These are phyloP conservation scores for Phrixothrix hirtus DNA, from an alignment of 2,888 invertebrate genomes.

Conservation along the genomic window DNA sequence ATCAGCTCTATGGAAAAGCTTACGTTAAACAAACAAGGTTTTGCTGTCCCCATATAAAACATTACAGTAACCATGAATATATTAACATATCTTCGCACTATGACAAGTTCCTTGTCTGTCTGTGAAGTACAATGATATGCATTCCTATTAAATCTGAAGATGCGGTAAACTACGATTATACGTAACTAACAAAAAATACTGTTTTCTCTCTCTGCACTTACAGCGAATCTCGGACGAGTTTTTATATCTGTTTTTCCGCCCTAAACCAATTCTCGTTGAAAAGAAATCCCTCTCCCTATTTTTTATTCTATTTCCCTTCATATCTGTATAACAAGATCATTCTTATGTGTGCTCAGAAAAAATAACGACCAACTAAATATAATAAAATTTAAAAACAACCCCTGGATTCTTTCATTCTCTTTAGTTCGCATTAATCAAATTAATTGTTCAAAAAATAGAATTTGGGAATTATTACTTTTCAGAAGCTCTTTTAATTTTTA, in stretches of 20 bases:
- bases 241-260: conserved; percentile 15
- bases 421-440: too few species aligned
- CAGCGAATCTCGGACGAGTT: conserved; percentile 1
- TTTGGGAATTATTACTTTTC: too few species aligned
- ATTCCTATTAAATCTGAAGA: background rate
- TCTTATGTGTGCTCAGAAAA: background rate
- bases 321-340: background rate
- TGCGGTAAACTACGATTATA: too few species aligned
- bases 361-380: background rate
- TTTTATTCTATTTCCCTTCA: conserved; percentile 5
- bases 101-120: conserved; percentile 14
- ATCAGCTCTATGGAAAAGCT: conserved; percentile 21
- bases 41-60: conserved; percentile 15
- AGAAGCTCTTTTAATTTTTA: too few species aligned
- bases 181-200: conserved; percentile 9
- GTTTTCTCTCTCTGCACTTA: conserved; percentile 1
- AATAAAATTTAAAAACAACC: background rate
- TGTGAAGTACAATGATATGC: conserved; percentile 5
- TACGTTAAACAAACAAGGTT: conserved; percentile 24
- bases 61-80: conserved; percentile 18
- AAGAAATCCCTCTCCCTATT: conserved; percentile 1
- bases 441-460: too few species aligned
- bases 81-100: conserved; percentile 22
- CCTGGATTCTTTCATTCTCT: too few species aligned
- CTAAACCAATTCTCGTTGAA: conserved; percentile 8